Evolutionary conservation across 2,888 invertebrate genomes (phyloP).

Genomic region (Petrolisthes manimaculis): DNA sequence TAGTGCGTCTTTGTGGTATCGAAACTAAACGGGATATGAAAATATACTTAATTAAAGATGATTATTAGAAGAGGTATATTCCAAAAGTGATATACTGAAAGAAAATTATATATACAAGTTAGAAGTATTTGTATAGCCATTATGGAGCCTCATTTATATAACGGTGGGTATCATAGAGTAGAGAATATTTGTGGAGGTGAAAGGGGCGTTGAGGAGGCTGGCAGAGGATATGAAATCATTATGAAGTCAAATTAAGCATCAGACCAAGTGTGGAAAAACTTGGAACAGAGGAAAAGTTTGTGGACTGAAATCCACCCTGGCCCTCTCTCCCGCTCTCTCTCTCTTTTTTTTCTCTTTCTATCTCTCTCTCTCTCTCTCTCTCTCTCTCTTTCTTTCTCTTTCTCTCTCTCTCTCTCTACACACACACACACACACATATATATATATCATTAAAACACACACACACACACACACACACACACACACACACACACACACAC

Average conservation of each 20-base stretch:
- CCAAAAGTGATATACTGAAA: too few relatives aligned
- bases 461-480: too few relatives aligned
- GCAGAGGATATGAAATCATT: conserved; percentile 52
- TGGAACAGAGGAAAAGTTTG: conserved; percentile 42
- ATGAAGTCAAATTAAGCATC: conserved; percentile 55
- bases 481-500: not conserved
- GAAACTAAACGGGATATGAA: too few relatives aligned
- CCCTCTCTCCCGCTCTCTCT: not conserved
- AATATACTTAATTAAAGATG: too few relatives aligned
- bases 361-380: not conserved
- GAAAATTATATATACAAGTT: too few relatives aligned
- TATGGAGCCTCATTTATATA: too few relatives aligned
- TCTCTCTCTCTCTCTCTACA: not conserved
- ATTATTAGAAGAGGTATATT: too few relatives aligned
- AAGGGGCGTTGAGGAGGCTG: conserved; percentile 27
- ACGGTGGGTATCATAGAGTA: too few relatives aligned
- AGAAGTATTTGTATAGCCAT: too few relatives aligned
- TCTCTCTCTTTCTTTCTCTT: not conserved
- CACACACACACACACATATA: too few relatives aligned
- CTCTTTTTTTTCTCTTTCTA: not conserved
- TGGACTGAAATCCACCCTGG: not conserved
- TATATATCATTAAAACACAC: too few relatives aligned
- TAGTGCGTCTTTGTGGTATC: too few relatives aligned
- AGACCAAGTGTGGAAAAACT: conserved; percentile 29
- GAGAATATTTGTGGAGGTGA: conserved; percentile 33